Conservation (phyloP, 1,140 invertebrate genomes). For the Meteorus sp. region DNA sequence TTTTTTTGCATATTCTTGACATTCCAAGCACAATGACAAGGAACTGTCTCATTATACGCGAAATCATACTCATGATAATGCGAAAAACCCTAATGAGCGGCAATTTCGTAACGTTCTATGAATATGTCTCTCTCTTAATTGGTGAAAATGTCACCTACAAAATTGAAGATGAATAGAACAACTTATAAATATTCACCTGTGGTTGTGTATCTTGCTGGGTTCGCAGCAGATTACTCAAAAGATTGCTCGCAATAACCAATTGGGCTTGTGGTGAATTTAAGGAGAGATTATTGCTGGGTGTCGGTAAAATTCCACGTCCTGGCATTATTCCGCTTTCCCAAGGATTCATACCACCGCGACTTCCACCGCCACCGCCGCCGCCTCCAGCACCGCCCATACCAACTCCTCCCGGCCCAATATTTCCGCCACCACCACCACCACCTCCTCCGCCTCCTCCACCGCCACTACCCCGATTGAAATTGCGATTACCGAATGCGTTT, state of each 20-base stretch:
- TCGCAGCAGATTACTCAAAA: slow-evolving; percentile 54
- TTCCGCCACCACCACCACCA: slow-evolving; percentile 30
- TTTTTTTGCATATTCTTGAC: too few species aligned
- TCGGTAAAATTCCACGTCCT: slow-evolving; percentile 56
- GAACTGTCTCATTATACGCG: too few species aligned
- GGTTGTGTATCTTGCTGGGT: slow-evolving; percentile 54
- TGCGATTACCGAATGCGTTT: slow-evolving; percentile 49
- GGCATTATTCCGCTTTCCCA: slow-evolving; percentile 61
- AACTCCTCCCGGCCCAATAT: slow-evolving; percentile 40
- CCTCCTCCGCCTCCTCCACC: slow-evolving; percentile 31
- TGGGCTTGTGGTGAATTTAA: slow-evolving; percentile 57
- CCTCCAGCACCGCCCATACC: slow-evolving; percentile 36
- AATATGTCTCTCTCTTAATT: too few species aligned
- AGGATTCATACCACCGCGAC: slow-evolving; percentile 55
- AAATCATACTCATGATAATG: too few species aligned
- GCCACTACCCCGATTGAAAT: slow-evolving; percentile 39
- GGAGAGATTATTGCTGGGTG: slow-evolving; percentile 54
- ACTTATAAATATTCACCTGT: slow-evolving; percentile 42
- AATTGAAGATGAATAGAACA: not conserved
- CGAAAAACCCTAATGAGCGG: too few species aligned
- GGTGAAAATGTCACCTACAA: too few species aligned
- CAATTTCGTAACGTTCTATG: too few species aligned
- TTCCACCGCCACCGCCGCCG: slow-evolving; percentile 39
- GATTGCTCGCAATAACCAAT: slow-evolving; percentile 57
- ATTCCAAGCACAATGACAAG: too few species aligned